Evolutionary conservation across 1,140 invertebrate species (phyloP), one percentile per base, ranked within the genome.

Genomic region (Psilanteris sp.): DNA sequence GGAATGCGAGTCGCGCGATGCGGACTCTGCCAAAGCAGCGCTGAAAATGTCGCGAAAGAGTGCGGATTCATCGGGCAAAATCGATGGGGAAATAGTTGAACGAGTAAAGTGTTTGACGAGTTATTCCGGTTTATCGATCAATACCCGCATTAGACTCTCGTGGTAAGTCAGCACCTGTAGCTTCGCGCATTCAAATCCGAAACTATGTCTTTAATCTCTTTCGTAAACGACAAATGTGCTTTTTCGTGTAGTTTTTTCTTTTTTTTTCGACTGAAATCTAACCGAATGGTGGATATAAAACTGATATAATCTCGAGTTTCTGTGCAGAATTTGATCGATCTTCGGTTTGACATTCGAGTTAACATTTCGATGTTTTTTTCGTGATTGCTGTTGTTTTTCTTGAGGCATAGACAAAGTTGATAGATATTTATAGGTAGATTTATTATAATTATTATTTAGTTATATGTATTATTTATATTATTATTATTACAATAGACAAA

Each of bases 91-190:
- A 67, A 67, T 54, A 31, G 54, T 52, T 11, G 6, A n/a, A n/a
- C n/a, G n/a, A 24, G 27, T 34, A 29, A 54, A 54, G 46, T 20
- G 55, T 61, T 54, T 39, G 57, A 31, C 27, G 41, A 66, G 44
- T 34, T 10, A 34, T 57, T 57, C 11, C 52, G 20, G 37, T 31
- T 66, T 76, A 76, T 76, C 73, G 73, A 76, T 76, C 64, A 70
- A 66, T 32, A 31, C 52, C 57, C 14, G 59, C 43, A 66, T 76
- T 64, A 70, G 64, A 62, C 18, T 27, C 18, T 27, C 41, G 36
- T n/a, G 72, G 66, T 76, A 76, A 76, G 41, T 64, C 24, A 57
- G 64, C 72, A 76, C 72, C 72, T 76, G 72, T 76, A 34, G 72
- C 62, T 74, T 48, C 48, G 55, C 22, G 50, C 48, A 68, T 67